A percentile compares a stretch with the other conserved stretches of the same genome.
Evolutionary conservation across 2,888 invertebrate genomes (phyloP).

Genomic region (Tribolium freemani): DNA sequence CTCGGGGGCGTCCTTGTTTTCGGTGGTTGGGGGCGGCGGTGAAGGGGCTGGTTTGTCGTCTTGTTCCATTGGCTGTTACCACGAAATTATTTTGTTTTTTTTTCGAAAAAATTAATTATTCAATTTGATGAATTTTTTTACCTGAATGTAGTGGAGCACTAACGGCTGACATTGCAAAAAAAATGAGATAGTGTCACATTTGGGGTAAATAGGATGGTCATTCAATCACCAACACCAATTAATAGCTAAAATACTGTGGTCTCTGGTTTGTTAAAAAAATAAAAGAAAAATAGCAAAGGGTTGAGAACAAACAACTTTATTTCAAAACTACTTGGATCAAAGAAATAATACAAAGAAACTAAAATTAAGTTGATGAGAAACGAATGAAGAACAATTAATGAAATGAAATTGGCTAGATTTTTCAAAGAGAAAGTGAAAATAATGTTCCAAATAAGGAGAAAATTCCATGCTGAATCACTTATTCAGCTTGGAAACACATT

Average conservation of each 20-base stretch:
- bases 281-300: conserved; percentile 11
- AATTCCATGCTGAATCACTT: no score
- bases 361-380: conserved; percentile 16
- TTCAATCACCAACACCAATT: conserved; percentile 18
- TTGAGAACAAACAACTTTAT: conserved; percentile 13
- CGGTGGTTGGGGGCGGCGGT: conserved; percentile 45
- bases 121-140: conserved; percentile 52
- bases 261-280: background rate
- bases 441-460: no score
- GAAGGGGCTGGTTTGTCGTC: conserved; percentile 23
- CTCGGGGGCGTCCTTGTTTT: conserved; percentile 48
- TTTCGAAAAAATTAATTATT: no score
- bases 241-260: conserved; percentile 14
- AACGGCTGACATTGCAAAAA: conserved; percentile 63
- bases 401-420: background rate
- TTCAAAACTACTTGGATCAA: conserved; percentile 3
- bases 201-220: conserved; percentile 41
- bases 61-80: conserved; percentile 52
- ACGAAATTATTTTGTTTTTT: background rate
- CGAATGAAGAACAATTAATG: conserved; percentile 24
- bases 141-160: conserved; percentile 66
- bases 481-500: background rate
- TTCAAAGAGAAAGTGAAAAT: background rate
- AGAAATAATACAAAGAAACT: conserved; percentile 22
- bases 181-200: conserved; percentile 42